Evolutionary conservation across 2,888 invertebrate genomes (phyloP).

Genomic region (Atrina japonica): DNA sequence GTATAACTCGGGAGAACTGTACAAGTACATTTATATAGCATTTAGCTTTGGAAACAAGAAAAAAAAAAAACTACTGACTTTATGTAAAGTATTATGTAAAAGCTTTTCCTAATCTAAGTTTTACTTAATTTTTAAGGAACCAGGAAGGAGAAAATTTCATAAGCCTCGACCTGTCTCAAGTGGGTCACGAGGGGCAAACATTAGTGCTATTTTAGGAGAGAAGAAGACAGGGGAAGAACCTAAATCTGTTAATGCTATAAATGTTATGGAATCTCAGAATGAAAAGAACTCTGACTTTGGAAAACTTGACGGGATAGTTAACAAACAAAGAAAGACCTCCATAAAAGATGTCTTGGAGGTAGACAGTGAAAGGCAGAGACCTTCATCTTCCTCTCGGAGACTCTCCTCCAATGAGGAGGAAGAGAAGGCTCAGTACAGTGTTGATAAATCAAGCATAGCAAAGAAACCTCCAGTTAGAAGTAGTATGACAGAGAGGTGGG

Average conservation of each 20-base stretch:
- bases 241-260: neutral
- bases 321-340: slow-evolving; percentile 31
- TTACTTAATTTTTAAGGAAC: slow-evolving; percentile 49
- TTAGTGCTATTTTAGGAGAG: slow-evolving; percentile 1
- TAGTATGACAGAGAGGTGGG: slow-evolving; percentile 13
- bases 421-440: slow-evolving; percentile 57
- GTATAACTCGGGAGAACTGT: no score
- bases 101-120: no score
- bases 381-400: slow-evolving; percentile 28
- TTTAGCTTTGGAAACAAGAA: no score
- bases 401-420: slow-evolving; percentile 50
- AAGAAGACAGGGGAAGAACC: neutral
- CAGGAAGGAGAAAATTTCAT: slow-evolving; percentile 55
- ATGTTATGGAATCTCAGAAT: neutral
- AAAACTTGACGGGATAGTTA: neutral
- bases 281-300: neutral
- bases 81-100: no score
- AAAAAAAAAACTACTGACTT: no score
- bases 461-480: slow-evolving; percentile 33
- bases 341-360: slow-evolving; percentile 61
- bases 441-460: slow-evolving; percentile 64
- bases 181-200: slow-evolving; percentile 6
- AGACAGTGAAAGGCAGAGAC: slow-evolving; percentile 37
- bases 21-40: no score
- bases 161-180: slow-evolving; percentile 58